Evolutionary conservation across 2,113 vertebrate species (phyloP).

Genomic region (Thamnophis sirtalis): DNA sequence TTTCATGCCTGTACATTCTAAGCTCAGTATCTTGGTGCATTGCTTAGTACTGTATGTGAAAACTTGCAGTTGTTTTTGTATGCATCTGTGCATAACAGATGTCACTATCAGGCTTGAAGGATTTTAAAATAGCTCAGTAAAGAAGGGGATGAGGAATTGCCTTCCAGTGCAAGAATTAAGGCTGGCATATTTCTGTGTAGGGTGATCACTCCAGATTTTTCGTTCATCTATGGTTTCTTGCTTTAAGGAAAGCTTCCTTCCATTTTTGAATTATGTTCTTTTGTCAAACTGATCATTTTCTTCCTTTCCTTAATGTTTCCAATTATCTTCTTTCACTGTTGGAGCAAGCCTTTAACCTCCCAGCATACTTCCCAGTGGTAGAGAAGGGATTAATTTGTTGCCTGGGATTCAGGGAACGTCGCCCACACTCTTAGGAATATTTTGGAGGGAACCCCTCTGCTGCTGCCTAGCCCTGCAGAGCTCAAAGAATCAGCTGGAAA

Average conservation of each 20-base stretch:
- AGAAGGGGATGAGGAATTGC: slow-evolving; percentile 29
- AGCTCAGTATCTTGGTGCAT: neutral
- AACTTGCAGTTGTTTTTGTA: slow-evolving; percentile 43
- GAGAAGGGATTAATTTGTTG: rapidly evolving
- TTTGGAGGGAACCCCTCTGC: slow-evolving; percentile 4
- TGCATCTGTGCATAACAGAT: slow-evolving; percentile 61
- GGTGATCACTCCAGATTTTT: neutral
- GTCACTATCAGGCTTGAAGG: slow-evolving; percentile 63
- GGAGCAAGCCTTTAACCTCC: slow-evolving; percentile 7
- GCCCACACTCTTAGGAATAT: neutral
- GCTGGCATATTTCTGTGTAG: slow-evolving; percentile 31
- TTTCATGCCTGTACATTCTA: rapidly evolving
- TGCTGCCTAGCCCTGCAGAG: neutral
- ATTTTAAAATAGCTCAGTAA: slow-evolving; percentile 63
- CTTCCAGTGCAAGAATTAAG: slow-evolving; percentile 44
- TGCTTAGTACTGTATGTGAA: neutral
- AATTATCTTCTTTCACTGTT: slow-evolving; percentile 8
- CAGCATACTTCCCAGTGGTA: neutral
- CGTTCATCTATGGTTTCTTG: neutral
- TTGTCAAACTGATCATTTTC: slow-evolving; percentile 34
- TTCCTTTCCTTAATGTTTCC: slow-evolving; percentile 31
- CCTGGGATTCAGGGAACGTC: neutral
- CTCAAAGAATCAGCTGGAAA: slow-evolving; percentile 21
- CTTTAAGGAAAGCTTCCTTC: slow-evolving; percentile 20
- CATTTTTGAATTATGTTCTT: neutral